Base-by-base conservation (phyloP, 2,888 invertebrate genomes). In the Drosophila tanythrix region DNA sequence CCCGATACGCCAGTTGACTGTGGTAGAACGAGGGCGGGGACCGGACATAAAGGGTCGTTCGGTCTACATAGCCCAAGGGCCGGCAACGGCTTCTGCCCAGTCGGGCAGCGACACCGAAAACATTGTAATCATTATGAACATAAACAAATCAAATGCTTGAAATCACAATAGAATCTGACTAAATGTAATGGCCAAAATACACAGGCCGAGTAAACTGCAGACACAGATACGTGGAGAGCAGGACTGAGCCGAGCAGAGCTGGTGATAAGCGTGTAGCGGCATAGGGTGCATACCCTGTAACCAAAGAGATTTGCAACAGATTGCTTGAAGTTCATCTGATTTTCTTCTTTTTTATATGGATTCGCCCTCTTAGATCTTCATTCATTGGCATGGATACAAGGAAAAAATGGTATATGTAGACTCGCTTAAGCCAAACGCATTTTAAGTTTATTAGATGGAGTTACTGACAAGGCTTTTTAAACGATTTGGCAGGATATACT, bases 41-140 rank as follows among this genome's bases (percentile, higher is more conserved):
- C 46, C 15, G 46, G 46, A 25, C 46, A 46, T 13, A n/a, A 15
- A 36, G 61, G 18, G 1, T 25, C 29, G 21, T 8, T 56, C 15
- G 48, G 40, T 43, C 56, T 25, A 48, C 46, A 18, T 57, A n/a
- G 76, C 74, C 53, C 31, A 13, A 57, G 53, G 79, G 58, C 53
- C 64, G 25, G 46, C 35, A 4, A 40, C 8, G 60, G 29, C 55
- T 31, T 35, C 33, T 48, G 60, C 59, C 61, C 33, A 21, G 33
- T 15, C 53, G 25, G 53, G 58, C 48, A 60, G 56, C 69, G 50
- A 55, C 72, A 74, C 66, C 70, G 50, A 70, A 79, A 75, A 86
- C 78, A 88, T 88, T 88, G 83, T 76, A 82, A 90, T 84, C 90
- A 88, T 90, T 84, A 85, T 90, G 83, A 88, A 79, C 89, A 79